A percentile compares a stretch with the other conserved stretches of the same genome.
These are phyloP conservation scores for Muscicapa comitata DNA, from an alignment of 2,797 vertebrate species.

Conservation along the genomic window DNA sequence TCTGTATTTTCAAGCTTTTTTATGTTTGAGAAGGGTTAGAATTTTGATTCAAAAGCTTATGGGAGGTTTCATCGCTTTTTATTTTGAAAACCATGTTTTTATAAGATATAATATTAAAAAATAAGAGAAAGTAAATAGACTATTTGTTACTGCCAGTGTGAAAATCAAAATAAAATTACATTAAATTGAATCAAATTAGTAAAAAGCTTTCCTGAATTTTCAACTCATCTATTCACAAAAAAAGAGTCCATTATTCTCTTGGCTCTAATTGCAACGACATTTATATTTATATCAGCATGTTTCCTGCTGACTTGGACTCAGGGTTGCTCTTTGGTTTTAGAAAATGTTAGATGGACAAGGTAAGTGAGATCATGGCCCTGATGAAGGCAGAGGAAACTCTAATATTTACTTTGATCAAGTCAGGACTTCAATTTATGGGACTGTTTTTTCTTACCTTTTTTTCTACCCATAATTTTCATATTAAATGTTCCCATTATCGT, in stretches of 20 bases:
- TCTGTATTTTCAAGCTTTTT: neutral
- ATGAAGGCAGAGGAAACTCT: neutral
- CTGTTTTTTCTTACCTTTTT: accelerated
- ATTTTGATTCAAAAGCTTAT: neutral
- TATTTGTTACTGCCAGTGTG: neutral
- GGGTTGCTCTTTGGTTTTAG: neutral
- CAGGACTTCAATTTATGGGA: neutral
- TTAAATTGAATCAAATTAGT: neutral
- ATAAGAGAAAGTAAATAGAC: neutral
- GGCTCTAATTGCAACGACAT: constrained; percentile 20
- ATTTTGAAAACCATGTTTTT: neutral
- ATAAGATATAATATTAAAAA: neutral
- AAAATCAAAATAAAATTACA: neutral
- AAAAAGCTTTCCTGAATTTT: neutral
- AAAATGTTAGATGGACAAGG: neutral
- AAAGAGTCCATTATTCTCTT: neutral
- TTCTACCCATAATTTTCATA: neutral
- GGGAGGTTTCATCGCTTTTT: accelerated
- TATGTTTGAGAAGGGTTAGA: neutral
- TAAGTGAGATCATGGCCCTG: neutral
- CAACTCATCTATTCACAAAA: neutral
- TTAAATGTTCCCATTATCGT: neutral
- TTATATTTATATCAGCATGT: neutral
- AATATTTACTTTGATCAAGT: neutral
- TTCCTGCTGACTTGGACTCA: neutral